Conservation (phyloP, 1,140 invertebrate genomes). For the Lepidostoma basale region DNA sequence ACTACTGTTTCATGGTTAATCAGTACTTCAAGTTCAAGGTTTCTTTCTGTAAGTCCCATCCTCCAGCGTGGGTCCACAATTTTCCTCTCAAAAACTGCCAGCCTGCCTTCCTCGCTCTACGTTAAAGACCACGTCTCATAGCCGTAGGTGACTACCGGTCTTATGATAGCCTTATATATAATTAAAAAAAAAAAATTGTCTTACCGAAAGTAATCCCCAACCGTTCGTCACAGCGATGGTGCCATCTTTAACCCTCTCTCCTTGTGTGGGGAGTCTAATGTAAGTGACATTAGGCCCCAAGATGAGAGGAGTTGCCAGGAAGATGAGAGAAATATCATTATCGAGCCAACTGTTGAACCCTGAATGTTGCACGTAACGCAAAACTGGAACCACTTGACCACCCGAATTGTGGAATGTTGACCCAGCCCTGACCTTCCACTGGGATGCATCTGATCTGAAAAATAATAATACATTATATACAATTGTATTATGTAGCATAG, state of each 20-base stretch:
- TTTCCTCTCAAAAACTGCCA: too few relatives aligned
- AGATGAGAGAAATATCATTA: constrained; percentile 29
- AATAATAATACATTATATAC: too few relatives aligned
- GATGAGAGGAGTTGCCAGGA: constrained; percentile 4
- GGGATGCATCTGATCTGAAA: constrained; percentile 2
- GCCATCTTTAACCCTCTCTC: constrained; percentile 46
- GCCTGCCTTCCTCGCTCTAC: too few relatives aligned
- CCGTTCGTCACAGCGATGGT: constrained; percentile 50
- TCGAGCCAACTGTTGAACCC: constrained; percentile 32
- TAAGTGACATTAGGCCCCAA: constrained; percentile 9
- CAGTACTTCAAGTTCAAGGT: too few relatives aligned
- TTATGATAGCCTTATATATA: too few relatives aligned
- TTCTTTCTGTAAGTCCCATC: too few relatives aligned
- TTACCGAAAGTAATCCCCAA: constrained; percentile 50
- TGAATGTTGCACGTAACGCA: constrained; percentile 21
- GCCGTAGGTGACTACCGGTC: too few relatives aligned
- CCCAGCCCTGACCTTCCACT: constrained; percentile 37
- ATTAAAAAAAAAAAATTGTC: too few relatives aligned
- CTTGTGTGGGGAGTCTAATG: constrained; percentile 26
- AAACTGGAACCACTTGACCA: constrained; percentile 34
- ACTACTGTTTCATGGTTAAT: too few relatives aligned
- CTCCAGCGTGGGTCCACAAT: too few relatives aligned
- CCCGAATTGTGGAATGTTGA: constrained; percentile 30
- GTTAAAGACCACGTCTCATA: too few relatives aligned
- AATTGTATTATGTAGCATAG: too few relatives aligned